A percentile compares a stretch with the other conserved stretches of the same genome.
Conservation (phyloP, 2,888 invertebrate species). For the Pilophorus perplexus region DNA sequence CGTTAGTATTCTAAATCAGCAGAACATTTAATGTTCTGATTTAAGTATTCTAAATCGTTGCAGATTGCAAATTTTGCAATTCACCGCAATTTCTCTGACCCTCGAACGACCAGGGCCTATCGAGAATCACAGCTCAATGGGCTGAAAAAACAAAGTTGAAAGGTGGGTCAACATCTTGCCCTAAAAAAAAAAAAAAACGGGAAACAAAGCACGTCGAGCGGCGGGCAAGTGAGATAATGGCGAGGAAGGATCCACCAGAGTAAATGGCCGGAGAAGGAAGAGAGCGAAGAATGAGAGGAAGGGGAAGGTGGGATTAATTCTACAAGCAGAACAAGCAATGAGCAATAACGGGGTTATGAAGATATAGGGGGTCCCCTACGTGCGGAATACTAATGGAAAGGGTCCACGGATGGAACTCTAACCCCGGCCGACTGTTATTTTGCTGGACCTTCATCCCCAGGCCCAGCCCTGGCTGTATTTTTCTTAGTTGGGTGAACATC, state of each 20-base stretch:
- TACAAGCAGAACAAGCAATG: conserved; percentile 30
- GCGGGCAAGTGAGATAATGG: conserved; percentile 15
- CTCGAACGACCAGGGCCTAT: too few relatives aligned
- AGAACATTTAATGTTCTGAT: too few relatives aligned
- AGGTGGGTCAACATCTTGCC: conserved; percentile 10
- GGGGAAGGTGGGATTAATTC: conserved; percentile 19
- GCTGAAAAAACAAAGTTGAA: too few relatives aligned
- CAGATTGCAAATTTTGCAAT: too few relatives aligned
- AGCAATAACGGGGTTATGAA: conserved; percentile 30
- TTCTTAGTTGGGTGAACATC: too few relatives aligned
- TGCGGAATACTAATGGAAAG: conserved; percentile 18
- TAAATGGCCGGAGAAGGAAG: conserved; percentile 9
- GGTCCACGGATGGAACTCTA: background rate
- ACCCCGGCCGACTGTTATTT: conserved; percentile 8
- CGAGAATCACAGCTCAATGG: too few relatives aligned
- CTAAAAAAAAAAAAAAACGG: too few relatives aligned
- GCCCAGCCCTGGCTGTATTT: too few relatives aligned
- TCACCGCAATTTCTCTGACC: too few relatives aligned
- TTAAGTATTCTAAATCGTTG: too few relatives aligned
- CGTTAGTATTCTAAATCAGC: too few relatives aligned
- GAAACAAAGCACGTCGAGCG: conserved; percentile 11
- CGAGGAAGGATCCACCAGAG: conserved; percentile 13
- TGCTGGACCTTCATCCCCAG: background rate
- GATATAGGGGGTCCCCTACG: conserved; percentile 10
- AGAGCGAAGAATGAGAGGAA: too few relatives aligned